Evolutionary conservation across 2,797 vertebrate species (phyloP).

Genomic region (Astyanax mexicanus): DNA sequence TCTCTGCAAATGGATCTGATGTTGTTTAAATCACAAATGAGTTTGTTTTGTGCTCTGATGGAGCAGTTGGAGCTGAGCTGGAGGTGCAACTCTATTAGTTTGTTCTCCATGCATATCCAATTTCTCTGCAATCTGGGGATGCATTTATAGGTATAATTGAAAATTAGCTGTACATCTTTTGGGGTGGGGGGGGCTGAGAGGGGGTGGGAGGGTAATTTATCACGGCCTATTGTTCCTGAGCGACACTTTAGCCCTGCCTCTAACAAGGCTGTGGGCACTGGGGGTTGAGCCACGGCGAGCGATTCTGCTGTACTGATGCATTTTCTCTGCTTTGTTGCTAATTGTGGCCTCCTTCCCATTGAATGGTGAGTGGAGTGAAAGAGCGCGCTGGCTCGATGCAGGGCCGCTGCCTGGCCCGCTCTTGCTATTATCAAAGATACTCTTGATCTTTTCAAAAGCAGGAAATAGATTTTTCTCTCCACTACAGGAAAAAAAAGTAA

Average conservation of each 20-base stretch:
- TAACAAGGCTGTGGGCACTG: constrained; percentile 94
- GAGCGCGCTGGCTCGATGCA: constrained; percentile 97
- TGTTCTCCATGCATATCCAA: constrained; percentile 89
- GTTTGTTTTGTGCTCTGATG: constrained; percentile 47
- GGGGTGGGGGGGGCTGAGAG: constrained; percentile 54
- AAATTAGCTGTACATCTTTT: constrained; percentile 98
- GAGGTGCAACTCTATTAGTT: constrained; percentile 74
- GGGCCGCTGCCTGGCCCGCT: constrained; percentile 93
- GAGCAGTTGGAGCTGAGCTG: constrained; percentile 38
- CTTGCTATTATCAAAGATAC: constrained; percentile 99
- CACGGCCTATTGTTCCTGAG: constrained; percentile 93
- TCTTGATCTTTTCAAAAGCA: constrained; percentile 99
- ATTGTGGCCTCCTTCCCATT: constrained; percentile 99
- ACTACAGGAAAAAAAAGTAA: constrained; percentile 91
- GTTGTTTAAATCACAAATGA: constrained; percentile 34
- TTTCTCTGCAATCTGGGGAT: constrained; percentile 94
- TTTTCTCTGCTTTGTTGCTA: constrained; percentile 91
- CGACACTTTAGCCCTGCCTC: constrained; percentile 97
- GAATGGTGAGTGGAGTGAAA: constrained; percentile 98
- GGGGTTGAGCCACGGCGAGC: constrained; percentile 89
- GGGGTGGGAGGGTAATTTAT: constrained; percentile 91
- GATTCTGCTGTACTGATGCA: constrained; percentile 89
- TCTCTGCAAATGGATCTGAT: constrained; percentile 30
- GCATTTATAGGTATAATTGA: constrained; percentile 99
- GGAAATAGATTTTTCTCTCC: constrained; percentile 98